phyloP scores from a whole-genome alignment of 2,888 invertebrate genomes.

The Parapristionchus giblindavisi region DNA sequence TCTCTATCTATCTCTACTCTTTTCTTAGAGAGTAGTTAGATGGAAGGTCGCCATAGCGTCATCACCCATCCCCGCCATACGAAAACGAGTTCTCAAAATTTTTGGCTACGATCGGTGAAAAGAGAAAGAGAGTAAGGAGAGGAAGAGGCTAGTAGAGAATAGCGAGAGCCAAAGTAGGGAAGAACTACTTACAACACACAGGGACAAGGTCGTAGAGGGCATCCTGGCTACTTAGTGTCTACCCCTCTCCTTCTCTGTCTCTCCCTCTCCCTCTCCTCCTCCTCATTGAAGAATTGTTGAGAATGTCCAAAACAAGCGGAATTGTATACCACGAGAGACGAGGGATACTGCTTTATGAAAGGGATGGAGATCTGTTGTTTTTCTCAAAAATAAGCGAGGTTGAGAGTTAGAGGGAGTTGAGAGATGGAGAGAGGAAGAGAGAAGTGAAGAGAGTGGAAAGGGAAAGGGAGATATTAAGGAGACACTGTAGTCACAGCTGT shows the following conservation, averaged over 20 bases:
- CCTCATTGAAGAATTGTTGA: too few relatives aligned
- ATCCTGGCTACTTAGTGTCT: not conserved
- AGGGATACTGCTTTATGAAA: too few relatives aligned
- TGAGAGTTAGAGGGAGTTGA: conserved; percentile 9
- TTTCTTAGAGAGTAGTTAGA: conserved; percentile 3
- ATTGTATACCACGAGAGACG: too few relatives aligned
- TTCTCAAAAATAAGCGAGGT: conserved; percentile 23
- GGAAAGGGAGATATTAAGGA: too few relatives aligned
- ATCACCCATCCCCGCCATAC: too few relatives aligned
- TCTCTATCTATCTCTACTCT: not conserved
- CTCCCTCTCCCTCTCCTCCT: not conserved
- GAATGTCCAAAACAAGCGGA: too few relatives aligned
- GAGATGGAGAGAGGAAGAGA: not conserved
- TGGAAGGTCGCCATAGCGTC: too few relatives aligned
- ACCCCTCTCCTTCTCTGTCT: not conserved
- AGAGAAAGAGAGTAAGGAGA: not conserved
- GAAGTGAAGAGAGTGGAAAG: too few relatives aligned
- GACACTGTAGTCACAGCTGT: too few relatives aligned
- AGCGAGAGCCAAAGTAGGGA: not conserved
- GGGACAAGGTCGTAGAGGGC: conserved; percentile 32
- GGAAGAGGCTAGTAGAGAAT: not conserved
- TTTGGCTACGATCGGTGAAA: conserved; percentile 18
- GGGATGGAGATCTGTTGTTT: too few relatives aligned
- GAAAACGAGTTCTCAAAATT: conserved; percentile 35
- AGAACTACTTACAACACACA: too few relatives aligned